Percentiles rank a stretch among this genome's conserved stretches.
Conservation (phyloP, 1,140 invertebrate species). For the Rhagoletis pomonella region DNA sequence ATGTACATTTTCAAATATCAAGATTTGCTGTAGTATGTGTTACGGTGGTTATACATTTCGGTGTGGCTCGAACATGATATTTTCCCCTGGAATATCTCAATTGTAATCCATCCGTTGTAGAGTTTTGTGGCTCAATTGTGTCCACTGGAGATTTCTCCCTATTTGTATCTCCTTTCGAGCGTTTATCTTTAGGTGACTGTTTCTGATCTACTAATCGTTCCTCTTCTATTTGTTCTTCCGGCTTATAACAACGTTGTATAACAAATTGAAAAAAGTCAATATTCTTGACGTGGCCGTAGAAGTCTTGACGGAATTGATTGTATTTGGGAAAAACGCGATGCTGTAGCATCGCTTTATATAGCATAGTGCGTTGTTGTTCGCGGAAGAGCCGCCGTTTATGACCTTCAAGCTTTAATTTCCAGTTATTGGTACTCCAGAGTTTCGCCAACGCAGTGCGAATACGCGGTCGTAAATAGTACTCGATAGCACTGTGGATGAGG, state of each 20-base stretch:
- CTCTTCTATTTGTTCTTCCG: background rate
- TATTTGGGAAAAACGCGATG: slow-evolving; percentile 69
- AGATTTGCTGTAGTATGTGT: background rate
- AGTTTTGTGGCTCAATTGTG: background rate
- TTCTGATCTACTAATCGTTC: background rate
- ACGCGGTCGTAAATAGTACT: slow-evolving; percentile 43
- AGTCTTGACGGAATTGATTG: slow-evolving; percentile 61
- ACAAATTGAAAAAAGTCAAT: slow-evolving; percentile 55
- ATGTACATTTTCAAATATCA: background rate
- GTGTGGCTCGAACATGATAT: background rate
- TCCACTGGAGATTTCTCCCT: background rate
- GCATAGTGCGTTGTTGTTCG: slow-evolving; percentile 66
- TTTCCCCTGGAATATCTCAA: background rate
- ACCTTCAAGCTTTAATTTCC: slow-evolving; percentile 51
- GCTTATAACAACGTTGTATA: background rate
- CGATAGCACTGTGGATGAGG: slow-evolving; percentile 13
- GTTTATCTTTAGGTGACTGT: background rate
- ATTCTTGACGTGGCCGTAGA: slow-evolving; percentile 25
- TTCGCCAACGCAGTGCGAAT: background rate
- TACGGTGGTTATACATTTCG: slow-evolving; percentile 28
- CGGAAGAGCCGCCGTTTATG: slow-evolving; percentile 58
- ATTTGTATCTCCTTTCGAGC: background rate
- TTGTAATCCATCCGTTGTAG: background rate
- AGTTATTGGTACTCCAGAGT: slow-evolving; percentile 27
- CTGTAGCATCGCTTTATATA: slow-evolving; percentile 67